These are phyloP conservation scores for Scaptomyza caliginosa DNA, from an alignment of 2,888 invertebrate genomes.

Conservation along the genomic window DNA sequence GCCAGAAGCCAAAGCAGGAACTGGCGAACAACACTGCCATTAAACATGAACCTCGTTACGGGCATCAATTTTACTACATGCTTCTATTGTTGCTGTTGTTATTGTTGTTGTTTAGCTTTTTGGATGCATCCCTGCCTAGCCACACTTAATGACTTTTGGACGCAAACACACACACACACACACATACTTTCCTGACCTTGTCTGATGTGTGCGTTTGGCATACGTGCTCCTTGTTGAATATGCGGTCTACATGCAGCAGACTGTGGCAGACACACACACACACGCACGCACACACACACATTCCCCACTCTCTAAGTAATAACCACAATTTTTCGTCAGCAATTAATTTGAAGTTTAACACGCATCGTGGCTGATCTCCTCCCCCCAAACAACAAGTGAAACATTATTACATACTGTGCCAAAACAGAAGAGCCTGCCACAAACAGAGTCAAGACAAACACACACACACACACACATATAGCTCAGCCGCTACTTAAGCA, in stretches of 20 bases:
- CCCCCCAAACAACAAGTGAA: conserved; percentile 17
- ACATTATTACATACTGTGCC: conserved; percentile 65
- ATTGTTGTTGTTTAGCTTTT: conserved; percentile 57
- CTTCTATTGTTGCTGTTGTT: conserved; percentile 28
- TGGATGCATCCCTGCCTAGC: conserved; percentile 65
- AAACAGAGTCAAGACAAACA: conserved; percentile 2
- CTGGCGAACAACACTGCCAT: conserved; percentile 68
- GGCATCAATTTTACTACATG: conserved; percentile 49
- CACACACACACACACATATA: conserved; percentile 13
- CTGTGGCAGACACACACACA: conserved; percentile 30
- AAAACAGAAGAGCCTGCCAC: not conserved
- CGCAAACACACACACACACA: conserved; percentile 39
- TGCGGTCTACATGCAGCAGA: conserved; percentile 64
- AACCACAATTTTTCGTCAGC: conserved; percentile 72
- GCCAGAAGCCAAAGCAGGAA: conserved; percentile 14
- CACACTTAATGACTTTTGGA: conserved; percentile 76
- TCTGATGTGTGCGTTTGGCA: conserved; percentile 31
- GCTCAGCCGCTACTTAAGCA: conserved; percentile 45
- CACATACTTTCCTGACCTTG: conserved; percentile 43
- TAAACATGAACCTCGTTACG: conserved; percentile 81
- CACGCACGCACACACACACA: not conserved
- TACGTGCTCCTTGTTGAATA: conserved; percentile 72
- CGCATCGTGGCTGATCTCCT: conserved; percentile 39
- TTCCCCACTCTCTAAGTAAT: conserved; percentile 25
- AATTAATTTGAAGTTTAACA: conserved; percentile 79